Base-by-base conservation (phyloP, 2,797 vertebrate species). In the Fratercula arctica region DNA sequence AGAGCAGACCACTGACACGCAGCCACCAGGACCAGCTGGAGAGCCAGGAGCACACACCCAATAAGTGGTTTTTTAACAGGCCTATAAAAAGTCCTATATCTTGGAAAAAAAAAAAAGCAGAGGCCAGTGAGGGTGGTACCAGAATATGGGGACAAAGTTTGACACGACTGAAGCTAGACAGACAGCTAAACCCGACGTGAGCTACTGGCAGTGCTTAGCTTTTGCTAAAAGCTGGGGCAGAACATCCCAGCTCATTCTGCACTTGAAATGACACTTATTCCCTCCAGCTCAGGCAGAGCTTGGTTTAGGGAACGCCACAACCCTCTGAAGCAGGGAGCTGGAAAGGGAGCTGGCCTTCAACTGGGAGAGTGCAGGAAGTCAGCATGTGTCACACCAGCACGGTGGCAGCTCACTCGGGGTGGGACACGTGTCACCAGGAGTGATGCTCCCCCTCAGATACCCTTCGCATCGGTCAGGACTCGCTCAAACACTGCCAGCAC, bases 381-480 rank as follows among this genome's bases (percentile, higher is more conserved):
- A 74, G 39, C 14, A 16, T 14, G 9, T 18, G 10, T 66, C 77
- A 85, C 79, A 63, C 0, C 37, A 87, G 63, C 7, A 1, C 2
- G 12, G 61, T 33, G 46, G 16, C 69, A 72, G 43, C 70, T 90
- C 14, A 0, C 33, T 64, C 28, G 9, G 31, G 29, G 12, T 51
- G 28, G 43, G 46, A 63, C 31, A 25, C 0, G 0, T 3, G 31
- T 50, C 39, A 46, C 39, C 50, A 45, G 72, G 16, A 72, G 57
- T 0, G 5, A 46, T n/a, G 59, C 4, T 81, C 10, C 54, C 37
- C 33, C 45, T 24, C 48, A 72, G 14, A 74, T 54, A 35, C 9
- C 31, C 56, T 43, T 77, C 18, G 1, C 60, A 26, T n/a, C 56
- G 14, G 4, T 3, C 60, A 37, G 63, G 35, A 59, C 37, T 45